A percentile compares a stretch with the other conserved stretches of the same genome.
phyloP scores from a whole-genome alignment of 2,113 vertebrate species.

The Bungarus multicinctus region DNA sequence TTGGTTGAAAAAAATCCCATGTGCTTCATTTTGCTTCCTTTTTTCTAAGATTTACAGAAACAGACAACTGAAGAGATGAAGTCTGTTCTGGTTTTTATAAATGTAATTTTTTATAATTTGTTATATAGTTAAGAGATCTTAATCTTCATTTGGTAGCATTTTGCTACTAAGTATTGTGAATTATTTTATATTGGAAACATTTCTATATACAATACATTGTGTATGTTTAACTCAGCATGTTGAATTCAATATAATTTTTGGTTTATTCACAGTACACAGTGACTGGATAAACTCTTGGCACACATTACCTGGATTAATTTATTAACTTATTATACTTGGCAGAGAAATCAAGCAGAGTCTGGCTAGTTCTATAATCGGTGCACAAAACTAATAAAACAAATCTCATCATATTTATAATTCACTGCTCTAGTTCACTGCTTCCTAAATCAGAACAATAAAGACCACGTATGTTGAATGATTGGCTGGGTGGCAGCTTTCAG shows the following conservation, averaged over 20 bases:
- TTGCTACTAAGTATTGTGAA: neutral
- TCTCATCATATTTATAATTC: neutral
- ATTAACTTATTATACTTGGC: neutral
- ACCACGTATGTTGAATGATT: neutral
- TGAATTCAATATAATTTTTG: neutral
- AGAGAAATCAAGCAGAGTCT: constrained; percentile 2
- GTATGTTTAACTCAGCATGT: neutral
- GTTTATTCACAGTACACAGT: neutral
- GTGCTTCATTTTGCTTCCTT: constrained; percentile 8
- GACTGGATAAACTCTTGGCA: neutral
- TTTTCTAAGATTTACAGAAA: constrained; percentile 12
- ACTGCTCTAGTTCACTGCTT: neutral
- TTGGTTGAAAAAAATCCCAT: neutral
- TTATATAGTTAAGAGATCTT: neutral
- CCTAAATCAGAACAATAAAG: neutral
- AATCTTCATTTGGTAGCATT: neutral
- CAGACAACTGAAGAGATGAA: neutral
- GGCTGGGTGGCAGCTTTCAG: neutral
- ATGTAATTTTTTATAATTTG: neutral
- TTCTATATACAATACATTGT: neutral
- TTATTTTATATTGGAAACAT: neutral
- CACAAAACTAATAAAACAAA: constrained; percentile 10
- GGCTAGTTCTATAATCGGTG: neutral
- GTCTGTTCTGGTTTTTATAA: fast-evolving
- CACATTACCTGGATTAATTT: constrained; percentile 3